Evolutionary conservation across 2,113 vertebrate genomes (phyloP).

Genomic region (Triplophysa tibetana): DNA sequence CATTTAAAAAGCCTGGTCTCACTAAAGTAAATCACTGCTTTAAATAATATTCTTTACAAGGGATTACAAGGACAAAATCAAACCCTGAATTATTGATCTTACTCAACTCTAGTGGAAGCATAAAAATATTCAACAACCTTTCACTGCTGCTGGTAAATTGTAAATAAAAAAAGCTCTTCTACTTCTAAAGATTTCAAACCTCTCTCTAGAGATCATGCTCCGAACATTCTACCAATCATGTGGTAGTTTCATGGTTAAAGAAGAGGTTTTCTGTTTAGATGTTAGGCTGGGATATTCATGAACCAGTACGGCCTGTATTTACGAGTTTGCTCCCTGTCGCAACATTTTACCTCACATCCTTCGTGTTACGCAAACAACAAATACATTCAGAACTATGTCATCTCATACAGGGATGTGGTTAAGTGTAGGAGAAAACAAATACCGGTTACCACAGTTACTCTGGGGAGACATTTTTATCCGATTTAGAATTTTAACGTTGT

Average conservation of each 20-base stretch:
- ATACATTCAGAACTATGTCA: too few species aligned
- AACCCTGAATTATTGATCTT: background rate
- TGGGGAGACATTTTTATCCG: too few species aligned
- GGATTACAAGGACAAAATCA: background rate
- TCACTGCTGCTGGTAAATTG: background rate
- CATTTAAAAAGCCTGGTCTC: background rate
- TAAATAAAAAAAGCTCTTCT: background rate
- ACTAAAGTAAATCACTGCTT: background rate
- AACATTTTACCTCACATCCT: too few species aligned
- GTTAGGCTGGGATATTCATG: background rate
- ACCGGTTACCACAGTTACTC: too few species aligned
- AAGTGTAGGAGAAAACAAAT: too few species aligned
- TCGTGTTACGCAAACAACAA: too few species aligned
- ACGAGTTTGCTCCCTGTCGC: too few species aligned
- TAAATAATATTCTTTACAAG: background rate
- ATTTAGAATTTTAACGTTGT: too few species aligned
- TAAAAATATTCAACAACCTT: background rate
- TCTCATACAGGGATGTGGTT: too few species aligned
- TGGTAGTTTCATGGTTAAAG: background rate
- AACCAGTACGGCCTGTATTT: background rate
- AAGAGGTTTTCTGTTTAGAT: background rate
- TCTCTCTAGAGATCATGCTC: background rate
- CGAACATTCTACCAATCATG: background rate
- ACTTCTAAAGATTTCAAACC: background rate
- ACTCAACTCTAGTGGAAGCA: conserved; percentile 8